phyloP scores from a whole-genome alignment of 2,113 vertebrate genomes.

The Etheostoma spectabile region DNA sequence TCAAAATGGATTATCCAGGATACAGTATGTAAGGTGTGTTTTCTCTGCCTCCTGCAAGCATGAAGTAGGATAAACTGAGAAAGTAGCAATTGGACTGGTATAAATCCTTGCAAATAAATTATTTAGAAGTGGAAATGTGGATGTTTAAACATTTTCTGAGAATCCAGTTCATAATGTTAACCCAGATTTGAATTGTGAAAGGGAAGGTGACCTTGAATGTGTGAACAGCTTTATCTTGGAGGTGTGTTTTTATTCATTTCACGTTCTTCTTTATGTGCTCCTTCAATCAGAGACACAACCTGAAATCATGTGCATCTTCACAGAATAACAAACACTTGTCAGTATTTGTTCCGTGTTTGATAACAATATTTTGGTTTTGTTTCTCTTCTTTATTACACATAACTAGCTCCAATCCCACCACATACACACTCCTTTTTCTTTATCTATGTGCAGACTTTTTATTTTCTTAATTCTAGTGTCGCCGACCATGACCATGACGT shows the following conservation, averaged over 20 bases:
- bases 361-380: neutral
- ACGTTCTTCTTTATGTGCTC: slow-evolving; percentile 1
- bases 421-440: neutral
- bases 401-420: neutral
- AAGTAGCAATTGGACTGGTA: neutral
- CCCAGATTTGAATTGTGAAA: neutral
- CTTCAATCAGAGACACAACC: slow-evolving; percentile 3
- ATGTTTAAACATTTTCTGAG: neutral
- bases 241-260: slow-evolving; percentile 25
- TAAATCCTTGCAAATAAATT: neutral
- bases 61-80: slow-evolving; percentile 12
- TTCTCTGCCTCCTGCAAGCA: slow-evolving; percentile 13
- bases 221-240: neutral
- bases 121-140: neutral
- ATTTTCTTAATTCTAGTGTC: neutral
- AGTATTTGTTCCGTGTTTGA: neutral
- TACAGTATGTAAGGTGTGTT: slow-evolving; percentile 29
- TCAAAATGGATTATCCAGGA: slow-evolving; percentile 31
- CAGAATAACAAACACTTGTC: neutral
- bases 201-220: neutral
- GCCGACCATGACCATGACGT: neutral
- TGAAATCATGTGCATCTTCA: neutral
- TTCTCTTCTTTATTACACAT: neutral
- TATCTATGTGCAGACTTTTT: slow-evolving; percentile 3
- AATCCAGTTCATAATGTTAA: neutral